phyloP scores from a whole-genome alignment of 1,140 invertebrate genomes.

The Phortica variegata region DNA sequence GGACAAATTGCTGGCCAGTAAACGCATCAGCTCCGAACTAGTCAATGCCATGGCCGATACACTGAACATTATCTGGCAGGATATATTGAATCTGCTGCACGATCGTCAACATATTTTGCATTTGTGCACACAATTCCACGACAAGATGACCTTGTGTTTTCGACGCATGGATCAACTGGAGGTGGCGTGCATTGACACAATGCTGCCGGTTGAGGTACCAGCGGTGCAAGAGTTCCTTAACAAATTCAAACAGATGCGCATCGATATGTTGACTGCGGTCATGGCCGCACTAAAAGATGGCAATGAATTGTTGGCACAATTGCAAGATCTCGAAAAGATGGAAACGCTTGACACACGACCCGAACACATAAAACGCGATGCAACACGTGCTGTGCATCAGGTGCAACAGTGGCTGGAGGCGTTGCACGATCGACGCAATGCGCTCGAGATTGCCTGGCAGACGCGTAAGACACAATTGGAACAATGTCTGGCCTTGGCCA shows the following conservation, averaged over 20 bases:
- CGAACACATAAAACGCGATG: slow-evolving; percentile 66
- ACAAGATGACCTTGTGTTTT: slow-evolving; percentile 69
- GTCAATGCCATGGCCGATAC: slow-evolving; percentile 91
- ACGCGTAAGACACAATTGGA: slow-evolving; percentile 71
- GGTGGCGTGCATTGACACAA: slow-evolving; percentile 64
- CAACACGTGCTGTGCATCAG: slow-evolving; percentile 67
- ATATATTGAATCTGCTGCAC: slow-evolving; percentile 79
- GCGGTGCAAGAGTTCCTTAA: slow-evolving; percentile 66
- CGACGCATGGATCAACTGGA: slow-evolving; percentile 70
- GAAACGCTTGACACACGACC: slow-evolving; percentile 76
- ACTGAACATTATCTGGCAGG: slow-evolving; percentile 83
- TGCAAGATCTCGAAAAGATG: slow-evolving; percentile 67
- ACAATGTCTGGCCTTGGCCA: slow-evolving; percentile 74
- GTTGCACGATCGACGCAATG: slow-evolving; percentile 73
- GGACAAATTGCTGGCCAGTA: slow-evolving; percentile 78
- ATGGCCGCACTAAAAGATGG: slow-evolving; percentile 78
- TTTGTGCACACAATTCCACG: slow-evolving; percentile 73
- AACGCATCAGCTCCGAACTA: slow-evolving; percentile 75
- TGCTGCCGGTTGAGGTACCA: slow-evolving; percentile 69
- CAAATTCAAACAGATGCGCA: slow-evolving; percentile 66
- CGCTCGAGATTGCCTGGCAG: slow-evolving; percentile 74
- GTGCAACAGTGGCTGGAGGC: slow-evolving; percentile 76
- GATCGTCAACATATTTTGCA: slow-evolving; percentile 76
- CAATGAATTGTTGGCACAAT: slow-evolving; percentile 70
- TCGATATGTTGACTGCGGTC: slow-evolving; percentile 72